phyloP scores from a whole-genome alignment of 2,797 vertebrate species.

The Masticophis lateralis region DNA sequence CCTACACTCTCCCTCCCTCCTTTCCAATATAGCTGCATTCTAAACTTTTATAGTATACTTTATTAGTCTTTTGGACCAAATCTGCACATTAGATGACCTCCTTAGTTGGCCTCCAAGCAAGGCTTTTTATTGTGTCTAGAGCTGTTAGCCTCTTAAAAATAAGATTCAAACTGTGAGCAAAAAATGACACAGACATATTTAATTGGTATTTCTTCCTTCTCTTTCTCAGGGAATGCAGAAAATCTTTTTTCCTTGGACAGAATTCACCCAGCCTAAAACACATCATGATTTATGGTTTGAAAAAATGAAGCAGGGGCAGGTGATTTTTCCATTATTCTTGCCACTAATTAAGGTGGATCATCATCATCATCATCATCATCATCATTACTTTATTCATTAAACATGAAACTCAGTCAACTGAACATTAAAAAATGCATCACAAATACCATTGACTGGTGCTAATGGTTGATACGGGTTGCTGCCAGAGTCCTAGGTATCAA shows the following conservation, averaged over 20 bases:
- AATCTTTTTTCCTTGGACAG: not conserved
- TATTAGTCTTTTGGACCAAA: not conserved
- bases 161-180: constrained; percentile 2
- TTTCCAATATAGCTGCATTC: not conserved
- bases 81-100: not conserved
- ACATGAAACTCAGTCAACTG: too few species aligned
- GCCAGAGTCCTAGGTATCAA: too few species aligned
- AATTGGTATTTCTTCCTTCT: constrained; percentile 19
- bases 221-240: not conserved
- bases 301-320: not conserved
- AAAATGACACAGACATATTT: not conserved
- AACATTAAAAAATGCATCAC: too few species aligned
- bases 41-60: not conserved
- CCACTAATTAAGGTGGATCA: not conserved
- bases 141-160: constrained; percentile 6
- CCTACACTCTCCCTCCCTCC: not conserved
- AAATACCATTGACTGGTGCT: too few species aligned
- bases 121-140: not conserved
- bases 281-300: not conserved
- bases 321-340: not conserved
- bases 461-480: too few species aligned
- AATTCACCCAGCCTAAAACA: constrained; percentile 15
- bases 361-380: not conserved
- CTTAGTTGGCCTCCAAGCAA: not conserved
- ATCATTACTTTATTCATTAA: too few species aligned